Evolutionary conservation across 2,888 invertebrate genomes (phyloP).

Genomic region (Sinhomidia bicolor): DNA sequence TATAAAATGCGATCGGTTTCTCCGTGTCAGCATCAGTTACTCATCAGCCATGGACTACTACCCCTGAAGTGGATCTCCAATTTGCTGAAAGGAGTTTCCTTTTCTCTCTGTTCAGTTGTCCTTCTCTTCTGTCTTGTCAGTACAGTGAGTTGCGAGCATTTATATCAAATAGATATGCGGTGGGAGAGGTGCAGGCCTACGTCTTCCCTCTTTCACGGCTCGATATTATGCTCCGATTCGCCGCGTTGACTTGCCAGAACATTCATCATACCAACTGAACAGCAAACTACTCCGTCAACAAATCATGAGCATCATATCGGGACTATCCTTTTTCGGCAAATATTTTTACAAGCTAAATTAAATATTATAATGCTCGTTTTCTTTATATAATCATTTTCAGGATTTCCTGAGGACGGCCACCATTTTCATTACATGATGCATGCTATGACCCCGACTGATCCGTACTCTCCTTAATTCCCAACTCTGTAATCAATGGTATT

Average conservation of each 20-base stretch:
- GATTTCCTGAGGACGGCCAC: too few species aligned
- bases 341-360: too few species aligned
- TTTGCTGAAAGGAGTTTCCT: not conserved
- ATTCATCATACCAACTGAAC: constrained; percentile 20
- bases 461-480: constrained; percentile 78
- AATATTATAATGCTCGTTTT: too few species aligned
- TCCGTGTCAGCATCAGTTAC: not conserved
- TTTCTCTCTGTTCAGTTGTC: not conserved
- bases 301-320: too few species aligned
- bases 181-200: not conserved
- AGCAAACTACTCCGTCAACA: not conserved
- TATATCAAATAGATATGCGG: constrained; percentile 52
- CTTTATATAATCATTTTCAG: too few species aligned
- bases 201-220: constrained; percentile 11
- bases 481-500: constrained; percentile 80
- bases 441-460: not conserved
- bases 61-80: not conserved
- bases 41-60: not conserved
- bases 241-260: constrained; percentile 51
- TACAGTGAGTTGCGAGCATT: constrained; percentile 67
- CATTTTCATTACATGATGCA: too few species aligned
- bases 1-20: constrained; percentile 20
- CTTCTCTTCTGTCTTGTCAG: constrained; percentile 45
- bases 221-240: constrained; percentile 73
- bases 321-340: too few species aligned